phyloP scores from a whole-genome alignment of 1,140 invertebrate species.

The Brachystomella parvula region DNA sequence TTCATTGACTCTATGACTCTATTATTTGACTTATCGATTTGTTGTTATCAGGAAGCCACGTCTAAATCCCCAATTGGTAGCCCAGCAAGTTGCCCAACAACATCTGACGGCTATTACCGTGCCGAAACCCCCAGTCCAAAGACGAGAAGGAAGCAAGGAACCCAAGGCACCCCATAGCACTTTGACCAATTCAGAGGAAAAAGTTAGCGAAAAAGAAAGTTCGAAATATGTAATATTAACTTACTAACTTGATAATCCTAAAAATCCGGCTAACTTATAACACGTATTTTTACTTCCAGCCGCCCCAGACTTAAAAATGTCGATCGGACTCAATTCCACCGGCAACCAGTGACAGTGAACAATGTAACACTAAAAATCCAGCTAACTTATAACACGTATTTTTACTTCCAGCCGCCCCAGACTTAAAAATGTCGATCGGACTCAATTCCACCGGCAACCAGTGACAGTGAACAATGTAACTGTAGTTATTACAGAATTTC shows the following conservation, averaged over 20 bases:
- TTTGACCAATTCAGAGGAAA: conserved; percentile 25
- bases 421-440: conserved; percentile 82
- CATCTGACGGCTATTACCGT: conserved; percentile 62
- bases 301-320: conserved; percentile 77
- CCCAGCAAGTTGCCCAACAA: conserved; percentile 76
- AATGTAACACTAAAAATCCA: conserved; percentile 1
- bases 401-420: conserved; percentile 49
- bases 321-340: conserved; percentile 59
- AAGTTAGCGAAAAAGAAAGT: conserved; percentile 36
- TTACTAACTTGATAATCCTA: background rate
- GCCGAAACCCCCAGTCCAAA: conserved; percentile 45
- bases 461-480: conserved; percentile 94
- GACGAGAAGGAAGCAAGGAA: conserved; percentile 39
- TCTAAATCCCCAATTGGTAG: conserved; percentile 85
- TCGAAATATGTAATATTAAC: conserved; percentile 37
- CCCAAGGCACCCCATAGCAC: conserved; percentile 27
- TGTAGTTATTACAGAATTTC: conserved; percentile 92
- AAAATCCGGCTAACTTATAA: background rate
- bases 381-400: background rate
- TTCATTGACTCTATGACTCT: background rate
- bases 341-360: background rate
- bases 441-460: conserved; percentile 77
- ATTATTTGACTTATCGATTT: background rate
- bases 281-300: conserved; percentile 18
- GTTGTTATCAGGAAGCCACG: conserved; percentile 67